Base-by-base conservation (phyloP, 2,797 vertebrate genomes). In the Saxicola maurus region DNA sequence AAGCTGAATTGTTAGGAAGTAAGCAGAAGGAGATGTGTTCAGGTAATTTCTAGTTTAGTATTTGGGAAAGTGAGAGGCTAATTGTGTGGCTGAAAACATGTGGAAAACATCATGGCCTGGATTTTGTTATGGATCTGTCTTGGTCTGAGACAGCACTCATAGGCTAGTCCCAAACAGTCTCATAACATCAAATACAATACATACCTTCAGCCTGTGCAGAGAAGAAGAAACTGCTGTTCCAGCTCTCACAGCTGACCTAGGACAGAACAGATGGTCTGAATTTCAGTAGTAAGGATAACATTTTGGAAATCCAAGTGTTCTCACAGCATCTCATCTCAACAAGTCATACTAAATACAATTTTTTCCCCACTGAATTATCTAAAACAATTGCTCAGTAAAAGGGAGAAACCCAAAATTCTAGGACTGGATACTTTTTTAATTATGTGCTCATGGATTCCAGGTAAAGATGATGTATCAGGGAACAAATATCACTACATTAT, bases 81-180 rank as follows among this genome's bases (percentile, higher is more conserved):
- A 61, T 19, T 46, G 7, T 52, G 13, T 28, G 45, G 3, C 13
- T 85, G 27, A 89, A 85, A 82, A 72, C 25, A 24, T n/a, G 7
- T 21, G 31, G 46, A 49, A 82, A 82, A 21, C 11, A 8, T 53
- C 15, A 62, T 15, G 49, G 16, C 3, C 17, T 73, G 55, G 13
- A 27, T 78, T 52, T 60, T 78, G 10, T 60, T 78, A 37, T 38
- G 20, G 65, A 17, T 78, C 35, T 69, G 17, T 76, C 21, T 65
- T 65, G 20, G 13, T 62, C 27, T 79, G 15, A 69, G 42, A 21
- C 5, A 37, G 20, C 9, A 56, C 7, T 62, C 0, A 0, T 5
- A 27, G 31, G 8, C 15, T 33, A 35, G 17, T 60, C 13, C 15
- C 31, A 28, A 75, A 77, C 13, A 51, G 20, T 35, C 45, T 49